Conservation (phyloP, 2,888 invertebrate genomes). For the Doris montereyensis region DNA sequence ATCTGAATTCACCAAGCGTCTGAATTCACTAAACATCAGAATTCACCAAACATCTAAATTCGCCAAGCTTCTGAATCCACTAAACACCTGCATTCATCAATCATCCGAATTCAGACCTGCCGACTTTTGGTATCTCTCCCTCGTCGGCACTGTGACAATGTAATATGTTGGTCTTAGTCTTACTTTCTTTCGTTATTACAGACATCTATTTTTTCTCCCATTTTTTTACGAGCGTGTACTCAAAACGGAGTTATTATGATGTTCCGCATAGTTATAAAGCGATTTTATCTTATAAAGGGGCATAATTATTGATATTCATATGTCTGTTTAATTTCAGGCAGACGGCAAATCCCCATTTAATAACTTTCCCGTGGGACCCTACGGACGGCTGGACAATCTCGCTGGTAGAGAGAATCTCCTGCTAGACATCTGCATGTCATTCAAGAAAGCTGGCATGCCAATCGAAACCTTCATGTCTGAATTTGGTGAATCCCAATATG, state of each 20-base stretch:
- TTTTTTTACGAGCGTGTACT: not conserved
- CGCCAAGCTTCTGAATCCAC: no score
- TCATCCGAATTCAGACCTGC: no score
- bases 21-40: no score
- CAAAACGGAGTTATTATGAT: not conserved
- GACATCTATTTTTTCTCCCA: not conserved
- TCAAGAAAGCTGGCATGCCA: conserved; percentile 31
- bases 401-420: conserved; percentile 26
- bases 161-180: no score
- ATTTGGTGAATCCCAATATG: conserved; percentile 37
- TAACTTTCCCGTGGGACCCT: not conserved
- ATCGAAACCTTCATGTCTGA: conserved; percentile 38
- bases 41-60: no score
- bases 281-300: not conserved
- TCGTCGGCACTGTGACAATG: no score
- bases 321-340: conserved; percentile 13
- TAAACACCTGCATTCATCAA: no score
- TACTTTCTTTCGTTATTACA: no score
- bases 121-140: no score
- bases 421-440: conserved; percentile 18
- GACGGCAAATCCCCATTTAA: conserved; percentile 28
- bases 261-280: not conserved
- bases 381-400: conserved; percentile 33
- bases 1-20: no score
- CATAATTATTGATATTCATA: not conserved